phyloP scores from a whole-genome alignment of 2,888 invertebrate species.

The Platycnemis pennipes region DNA sequence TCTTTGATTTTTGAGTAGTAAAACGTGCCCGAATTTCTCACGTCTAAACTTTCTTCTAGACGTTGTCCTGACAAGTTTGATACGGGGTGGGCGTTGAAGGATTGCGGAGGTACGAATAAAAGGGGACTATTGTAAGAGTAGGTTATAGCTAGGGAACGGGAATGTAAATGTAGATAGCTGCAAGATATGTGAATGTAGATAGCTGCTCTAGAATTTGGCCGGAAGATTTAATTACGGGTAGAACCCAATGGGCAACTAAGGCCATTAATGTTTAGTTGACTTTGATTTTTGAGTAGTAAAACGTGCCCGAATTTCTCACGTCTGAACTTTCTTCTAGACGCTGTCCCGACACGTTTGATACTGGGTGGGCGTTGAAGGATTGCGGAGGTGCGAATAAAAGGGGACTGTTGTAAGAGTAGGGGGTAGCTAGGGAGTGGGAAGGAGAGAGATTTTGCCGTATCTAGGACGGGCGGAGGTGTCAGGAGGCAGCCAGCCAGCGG shows the following conservation, averaged over 20 bases:
- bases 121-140: background rate
- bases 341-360: background rate
- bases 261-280: too few species aligned
- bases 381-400: background rate
- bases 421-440: background rate
- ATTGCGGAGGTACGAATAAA: background rate
- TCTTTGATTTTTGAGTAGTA: background rate
- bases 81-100: background rate
- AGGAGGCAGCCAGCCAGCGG: conserved; percentile 19
- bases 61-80: background rate
- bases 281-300: background rate
- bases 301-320: background rate
- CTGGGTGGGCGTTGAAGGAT: conserved; percentile 19
- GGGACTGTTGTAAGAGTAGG: background rate
- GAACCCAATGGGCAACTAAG: too few species aligned
- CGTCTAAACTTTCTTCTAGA: background rate
- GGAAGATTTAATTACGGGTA: too few species aligned
- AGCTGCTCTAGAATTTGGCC: too few species aligned
- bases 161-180: too few species aligned
- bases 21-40: background rate
- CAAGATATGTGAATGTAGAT: too few species aligned
- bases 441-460: conserved; percentile 1
- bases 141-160: background rate
- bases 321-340: background rate
- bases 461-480: conserved; percentile 27